Conservation (phyloP, 2,113 vertebrate species). For the Chunga burmeisteri region DNA sequence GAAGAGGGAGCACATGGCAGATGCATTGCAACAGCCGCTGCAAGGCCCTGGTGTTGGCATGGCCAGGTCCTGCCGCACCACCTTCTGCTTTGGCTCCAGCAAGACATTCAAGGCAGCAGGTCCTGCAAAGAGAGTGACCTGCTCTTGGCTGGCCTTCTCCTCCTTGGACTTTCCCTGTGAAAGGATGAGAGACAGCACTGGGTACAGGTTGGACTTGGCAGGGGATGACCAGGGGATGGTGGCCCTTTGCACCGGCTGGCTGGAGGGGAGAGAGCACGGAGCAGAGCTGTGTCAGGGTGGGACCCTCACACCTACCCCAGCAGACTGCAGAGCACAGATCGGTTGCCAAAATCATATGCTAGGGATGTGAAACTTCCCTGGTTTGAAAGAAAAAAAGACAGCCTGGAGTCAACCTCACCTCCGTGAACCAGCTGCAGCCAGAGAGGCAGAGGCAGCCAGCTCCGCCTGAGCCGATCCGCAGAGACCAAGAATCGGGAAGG, state of each 20-base stretch:
- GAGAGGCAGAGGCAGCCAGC: background rate
- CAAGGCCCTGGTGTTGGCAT: background rate
- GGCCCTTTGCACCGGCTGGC: background rate
- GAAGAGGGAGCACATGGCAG: background rate
- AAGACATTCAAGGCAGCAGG: background rate
- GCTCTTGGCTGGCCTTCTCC: background rate
- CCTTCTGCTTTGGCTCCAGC: background rate
- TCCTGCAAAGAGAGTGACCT: background rate
- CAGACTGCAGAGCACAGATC: background rate
- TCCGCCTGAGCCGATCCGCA: background rate
- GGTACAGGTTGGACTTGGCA: background rate
- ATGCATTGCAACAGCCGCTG: background rate
- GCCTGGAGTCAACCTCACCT: background rate
- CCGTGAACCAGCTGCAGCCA: background rate
- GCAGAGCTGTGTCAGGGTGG: background rate
- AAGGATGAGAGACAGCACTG: background rate
- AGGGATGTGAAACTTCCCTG: background rate
- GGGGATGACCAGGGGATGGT: background rate
- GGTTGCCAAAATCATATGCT: background rate
- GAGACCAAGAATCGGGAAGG: background rate
- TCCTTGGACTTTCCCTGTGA: background rate
- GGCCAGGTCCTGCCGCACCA: background rate
- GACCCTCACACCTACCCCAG: background rate
- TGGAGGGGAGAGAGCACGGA: background rate
- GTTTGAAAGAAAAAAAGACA: background rate